phyloP scores from a whole-genome alignment of 2,113 vertebrate species.

The Platycercus adscitus region DNA sequence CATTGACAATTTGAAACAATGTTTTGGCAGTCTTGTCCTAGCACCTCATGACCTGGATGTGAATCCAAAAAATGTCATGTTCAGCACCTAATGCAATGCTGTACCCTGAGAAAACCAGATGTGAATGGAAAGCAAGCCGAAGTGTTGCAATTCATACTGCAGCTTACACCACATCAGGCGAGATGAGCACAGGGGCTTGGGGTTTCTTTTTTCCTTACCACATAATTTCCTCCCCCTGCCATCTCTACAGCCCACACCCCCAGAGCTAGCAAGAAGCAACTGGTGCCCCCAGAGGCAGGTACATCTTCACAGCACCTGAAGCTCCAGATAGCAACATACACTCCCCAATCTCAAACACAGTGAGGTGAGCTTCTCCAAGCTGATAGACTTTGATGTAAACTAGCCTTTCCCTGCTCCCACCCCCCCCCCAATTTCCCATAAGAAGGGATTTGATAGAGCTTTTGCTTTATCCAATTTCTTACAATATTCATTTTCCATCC shows the following conservation, averaged over 20 bases:
- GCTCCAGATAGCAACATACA: not conserved
- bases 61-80: constrained; percentile 46
- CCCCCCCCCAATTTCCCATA: not conserved
- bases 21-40: constrained; percentile 69
- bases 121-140: constrained; percentile 7
- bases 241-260: not conserved
- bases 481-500: not conserved
- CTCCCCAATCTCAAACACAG: not conserved
- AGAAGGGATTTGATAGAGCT: not conserved
- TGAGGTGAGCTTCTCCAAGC: not conserved
- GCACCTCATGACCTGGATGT: constrained; percentile 67
- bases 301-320: not conserved
- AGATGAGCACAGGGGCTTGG: constrained; percentile 13
- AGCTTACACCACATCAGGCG: not conserved
- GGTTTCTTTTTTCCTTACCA: not conserved
- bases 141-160: not conserved
- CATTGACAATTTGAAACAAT: constrained; percentile 22
- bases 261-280: not conserved
- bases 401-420: not conserved
- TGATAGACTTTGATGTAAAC: not conserved
- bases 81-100: constrained; percentile 53
- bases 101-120: constrained; percentile 70
- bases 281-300: not conserved
- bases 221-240: rapidly evolving
- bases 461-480: not conserved